Conservation (phyloP, 2,888 invertebrate genomes). For the Athalia rosae region DNA sequence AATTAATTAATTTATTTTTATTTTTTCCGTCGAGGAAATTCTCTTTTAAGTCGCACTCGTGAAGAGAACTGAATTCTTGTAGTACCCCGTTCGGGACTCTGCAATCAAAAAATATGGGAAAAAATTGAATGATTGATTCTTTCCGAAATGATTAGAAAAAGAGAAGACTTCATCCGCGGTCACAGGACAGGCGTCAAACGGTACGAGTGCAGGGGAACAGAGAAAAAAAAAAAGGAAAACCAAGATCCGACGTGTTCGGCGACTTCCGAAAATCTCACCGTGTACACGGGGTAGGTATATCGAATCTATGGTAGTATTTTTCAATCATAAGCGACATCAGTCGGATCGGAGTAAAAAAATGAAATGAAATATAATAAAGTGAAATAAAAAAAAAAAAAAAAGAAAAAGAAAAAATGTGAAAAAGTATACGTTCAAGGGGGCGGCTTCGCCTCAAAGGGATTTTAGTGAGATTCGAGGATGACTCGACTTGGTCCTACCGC, state of each 20-base stretch:
- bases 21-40: slow-evolving; percentile 33
- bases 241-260: no score
- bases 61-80: slow-evolving; percentile 93
- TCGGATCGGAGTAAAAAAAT: slow-evolving; percentile 66
- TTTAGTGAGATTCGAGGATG: slow-evolving; percentile 58
- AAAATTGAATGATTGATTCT: not conserved
- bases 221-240: slow-evolving; percentile 52
- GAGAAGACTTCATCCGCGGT: not conserved
- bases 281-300: no score
- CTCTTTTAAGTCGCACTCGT: slow-evolving; percentile 86
- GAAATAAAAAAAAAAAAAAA: no score
- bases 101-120: slow-evolving; percentile 62
- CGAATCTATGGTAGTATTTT: slow-evolving; percentile 61
- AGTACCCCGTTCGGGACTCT: slow-evolving; percentile 80
- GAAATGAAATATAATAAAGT: slow-evolving; percentile 46
- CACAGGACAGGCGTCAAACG: not conserved
- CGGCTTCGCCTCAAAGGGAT: slow-evolving; percentile 69
- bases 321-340: slow-evolving; percentile 73
- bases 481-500: slow-evolving; percentile 62
- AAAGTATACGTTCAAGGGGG: slow-evolving; percentile 50
- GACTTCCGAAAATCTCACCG: no score
- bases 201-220: slow-evolving; percentile 52
- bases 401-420: no score
- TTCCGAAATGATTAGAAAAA: not conserved
- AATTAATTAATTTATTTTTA: not conserved